These are phyloP conservation scores for Ranitomeya imitator DNA, from an alignment of 2,113 vertebrate genomes.

Conservation along the genomic window DNA sequence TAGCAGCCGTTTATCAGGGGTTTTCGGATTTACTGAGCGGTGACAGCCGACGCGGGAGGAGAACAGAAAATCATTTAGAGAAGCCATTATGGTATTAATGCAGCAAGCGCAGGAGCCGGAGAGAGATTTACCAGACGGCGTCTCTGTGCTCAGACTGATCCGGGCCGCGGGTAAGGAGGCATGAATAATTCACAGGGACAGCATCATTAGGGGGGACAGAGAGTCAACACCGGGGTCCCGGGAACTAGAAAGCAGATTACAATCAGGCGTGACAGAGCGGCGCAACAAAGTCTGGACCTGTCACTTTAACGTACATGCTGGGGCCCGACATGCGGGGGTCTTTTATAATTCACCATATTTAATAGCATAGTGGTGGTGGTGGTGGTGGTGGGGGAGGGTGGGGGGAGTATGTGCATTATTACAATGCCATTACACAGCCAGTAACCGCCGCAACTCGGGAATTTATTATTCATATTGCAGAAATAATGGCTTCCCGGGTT, in stretches of 20 bases:
- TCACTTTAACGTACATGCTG: slow-evolving; percentile 18
- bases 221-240: too few relatives aligned
- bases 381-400: not conserved
- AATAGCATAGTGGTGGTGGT: not conserved
- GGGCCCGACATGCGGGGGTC: not conserved
- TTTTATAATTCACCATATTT: not conserved
- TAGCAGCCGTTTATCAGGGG: too few relatives aligned
- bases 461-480: not conserved
- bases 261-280: slow-evolving; percentile 29
- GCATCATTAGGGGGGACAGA: not conserved
- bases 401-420: not conserved
- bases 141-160: not conserved
- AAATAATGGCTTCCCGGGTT: too few relatives aligned
- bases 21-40: too few relatives aligned
- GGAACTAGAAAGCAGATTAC: not conserved
- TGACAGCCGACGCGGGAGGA: not conserved
- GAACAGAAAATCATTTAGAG: not conserved
- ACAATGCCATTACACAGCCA: not conserved
- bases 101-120: not conserved
- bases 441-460: not conserved
- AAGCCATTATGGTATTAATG: not conserved
- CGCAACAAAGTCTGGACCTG: not conserved
- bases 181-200: slow-evolving; percentile 31
- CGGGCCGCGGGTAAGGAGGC: not conserved
- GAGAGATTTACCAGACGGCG: not conserved